Base-by-base conservation (phyloP, 2,797 vertebrate genomes). In the Anguilla pacifica region DNA sequence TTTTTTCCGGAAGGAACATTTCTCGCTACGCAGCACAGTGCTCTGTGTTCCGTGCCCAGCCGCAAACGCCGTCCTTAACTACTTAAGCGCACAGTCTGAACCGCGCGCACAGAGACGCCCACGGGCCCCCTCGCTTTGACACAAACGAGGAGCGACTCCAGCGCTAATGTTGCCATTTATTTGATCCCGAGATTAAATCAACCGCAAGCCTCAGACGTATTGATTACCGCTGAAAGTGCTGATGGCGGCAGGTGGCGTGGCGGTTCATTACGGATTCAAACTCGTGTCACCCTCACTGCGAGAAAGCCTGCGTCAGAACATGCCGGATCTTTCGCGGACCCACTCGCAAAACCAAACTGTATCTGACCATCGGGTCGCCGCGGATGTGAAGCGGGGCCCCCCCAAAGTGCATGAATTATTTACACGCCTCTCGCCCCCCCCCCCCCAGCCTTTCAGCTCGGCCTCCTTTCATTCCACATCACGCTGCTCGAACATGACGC, bases 341-440 rank as follows among this genome's bases (percentile, higher is more conserved):
- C 19, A 19, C 19, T n/a, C 61, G 43, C 77, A 2, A n/a, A 77
- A 81, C 77, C 17, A 49, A 7, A 6, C 43, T 25, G 39, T 49
- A 19, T 81, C 77, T 7, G 77, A 81, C 22, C 77, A n/a, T 35
- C 43, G 10, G 77, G 77, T n/a, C 43, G 43, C 43, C 39, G 1
- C 4, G 43, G 77, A 49, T 43, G 25, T 25, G 77, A 11, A 49
- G 77, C 3, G 22, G 77, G 4, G 64, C 64, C 64, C 43, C 77
- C 35, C 35, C 10, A 28, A 13, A 43, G 6, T 28, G 53, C 7
- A 55, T 93, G 87, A 93, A 94, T 95, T 91, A 94, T 94, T 94
- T 90, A 94, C 91, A 67, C 15, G 28, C 55, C 89, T 87, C 88
- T 85, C 77, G 90, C 89, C 17, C 19, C 11, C 11, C 51, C 86